Evolutionary conservation across 2,797 vertebrate genomes (phyloP).

Genomic region (Psittacula echo): DNA sequence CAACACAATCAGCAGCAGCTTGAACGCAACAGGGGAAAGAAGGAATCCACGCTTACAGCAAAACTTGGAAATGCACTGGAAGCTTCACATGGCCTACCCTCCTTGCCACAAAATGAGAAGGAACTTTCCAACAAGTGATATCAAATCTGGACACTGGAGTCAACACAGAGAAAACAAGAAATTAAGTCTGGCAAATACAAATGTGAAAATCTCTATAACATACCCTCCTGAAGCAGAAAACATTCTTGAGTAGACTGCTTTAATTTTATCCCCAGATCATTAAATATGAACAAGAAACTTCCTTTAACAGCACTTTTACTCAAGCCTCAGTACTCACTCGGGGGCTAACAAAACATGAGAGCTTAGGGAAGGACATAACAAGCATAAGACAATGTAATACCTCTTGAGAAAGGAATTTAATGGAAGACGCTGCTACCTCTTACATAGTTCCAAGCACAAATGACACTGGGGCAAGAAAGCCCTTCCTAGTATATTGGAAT

Average conservation of each 20-base stretch:
- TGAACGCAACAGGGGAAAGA: neutral
- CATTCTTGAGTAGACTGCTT: neutral
- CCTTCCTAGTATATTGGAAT: neutral
- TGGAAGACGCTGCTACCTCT: neutral
- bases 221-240: neutral
- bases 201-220: neutral
- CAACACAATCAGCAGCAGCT: neutral
- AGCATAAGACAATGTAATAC: neutral
- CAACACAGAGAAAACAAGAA: neutral
- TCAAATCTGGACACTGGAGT: neutral
- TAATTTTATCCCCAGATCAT: neutral
- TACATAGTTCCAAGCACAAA: neutral
- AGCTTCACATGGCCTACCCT: neutral
- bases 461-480: neutral
- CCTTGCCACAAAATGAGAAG: neutral
- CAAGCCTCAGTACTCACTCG: neutral
- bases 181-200: neutral
- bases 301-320: neutral
- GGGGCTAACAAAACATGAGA: neutral
- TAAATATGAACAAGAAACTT: neutral
- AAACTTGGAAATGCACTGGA: neutral
- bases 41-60: neutral
- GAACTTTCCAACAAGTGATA: neutral
- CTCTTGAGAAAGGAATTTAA: neutral
- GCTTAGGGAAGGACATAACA: neutral